phyloP scores from a whole-genome alignment of 2,888 invertebrate genomes.

The Theodoxus fluviatilis region DNA sequence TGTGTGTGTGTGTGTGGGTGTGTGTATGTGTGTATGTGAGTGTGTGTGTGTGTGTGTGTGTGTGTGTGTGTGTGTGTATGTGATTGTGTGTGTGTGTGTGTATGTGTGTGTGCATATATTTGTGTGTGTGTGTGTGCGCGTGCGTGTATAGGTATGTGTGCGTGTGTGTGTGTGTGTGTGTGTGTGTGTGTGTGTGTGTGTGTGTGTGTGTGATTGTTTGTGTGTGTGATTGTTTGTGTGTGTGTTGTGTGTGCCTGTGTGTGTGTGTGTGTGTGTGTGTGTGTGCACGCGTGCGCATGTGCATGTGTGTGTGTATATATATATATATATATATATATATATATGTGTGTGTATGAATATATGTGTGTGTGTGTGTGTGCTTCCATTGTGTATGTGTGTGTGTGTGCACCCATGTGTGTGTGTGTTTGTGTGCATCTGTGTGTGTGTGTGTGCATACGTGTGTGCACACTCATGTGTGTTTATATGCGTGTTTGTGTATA shows the following conservation, averaged over 20 bases:
- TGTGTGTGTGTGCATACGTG: background rate
- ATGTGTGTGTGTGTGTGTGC: background rate
- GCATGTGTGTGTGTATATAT: slow-evolving; percentile 12
- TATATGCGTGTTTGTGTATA: too few relatives aligned
- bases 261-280: slow-evolving; percentile 21
- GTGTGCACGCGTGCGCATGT: background rate
- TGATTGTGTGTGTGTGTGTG: slow-evolving; percentile 8
- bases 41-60: background rate
- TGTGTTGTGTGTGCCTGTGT: background rate
- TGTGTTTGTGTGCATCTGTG: background rate
- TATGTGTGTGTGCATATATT: slow-evolving; percentile 9
- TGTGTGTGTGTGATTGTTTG: slow-evolving; percentile 12
- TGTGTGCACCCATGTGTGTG: background rate
- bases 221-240: background rate
- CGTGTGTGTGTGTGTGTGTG: slow-evolving; percentile 11
- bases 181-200: too few relatives aligned
- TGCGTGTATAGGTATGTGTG: slow-evolving; percentile 15
- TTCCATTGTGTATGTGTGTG: background rate
- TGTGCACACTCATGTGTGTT: background rate
- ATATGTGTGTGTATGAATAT: background rate
- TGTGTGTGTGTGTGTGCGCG: background rate
- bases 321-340: slow-evolving; percentile 14
- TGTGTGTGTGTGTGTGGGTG: slow-evolving; percentile 1
- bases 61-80: background rate
- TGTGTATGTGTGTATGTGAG: background rate